A percentile compares a stretch with the other conserved stretches of the same genome.
Evolutionary conservation across 2,888 invertebrate genomes (phyloP).

Genomic region (Cantharis nigra): DNA sequence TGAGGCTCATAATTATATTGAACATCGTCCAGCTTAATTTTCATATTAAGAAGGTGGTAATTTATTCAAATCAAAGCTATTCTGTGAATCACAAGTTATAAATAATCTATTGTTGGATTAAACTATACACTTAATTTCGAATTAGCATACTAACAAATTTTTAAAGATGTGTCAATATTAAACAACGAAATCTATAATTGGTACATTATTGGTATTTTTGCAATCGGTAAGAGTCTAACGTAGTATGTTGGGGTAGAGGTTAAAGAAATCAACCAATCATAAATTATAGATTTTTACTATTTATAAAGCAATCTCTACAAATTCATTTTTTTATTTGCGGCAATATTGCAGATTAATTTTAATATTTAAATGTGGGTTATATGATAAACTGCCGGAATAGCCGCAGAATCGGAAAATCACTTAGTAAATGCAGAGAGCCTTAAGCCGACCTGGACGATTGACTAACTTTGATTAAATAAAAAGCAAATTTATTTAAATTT

Average conservation of each 20-base stretch:
- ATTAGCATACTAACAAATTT: background rate
- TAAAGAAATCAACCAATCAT: no score
- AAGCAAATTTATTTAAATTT: background rate
- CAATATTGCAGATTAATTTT: background rate
- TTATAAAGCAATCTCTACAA: no score
- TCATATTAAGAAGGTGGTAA: background rate
- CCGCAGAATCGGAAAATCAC: background rate
- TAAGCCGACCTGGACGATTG: no score
- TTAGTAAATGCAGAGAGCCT: background rate
- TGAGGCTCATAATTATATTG: background rate
- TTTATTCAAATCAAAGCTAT: background rate
- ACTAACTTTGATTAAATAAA: no score
- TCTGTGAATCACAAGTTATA: background rate
- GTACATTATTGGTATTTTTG: no score
- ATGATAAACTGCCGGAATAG: background rate
- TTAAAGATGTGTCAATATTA: no score
- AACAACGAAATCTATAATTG: no score
- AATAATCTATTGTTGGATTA: background rate
- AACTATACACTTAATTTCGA: background rate
- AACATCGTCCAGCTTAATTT: background rate
- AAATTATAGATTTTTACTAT: no score
- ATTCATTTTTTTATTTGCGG: no score
- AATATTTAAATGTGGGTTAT: background rate
- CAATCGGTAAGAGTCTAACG: no score
- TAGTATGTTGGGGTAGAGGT: no score